Evolutionary conservation across 2,113 vertebrate genomes (phyloP).

Genomic region (Glaucidium brasilianum): DNA sequence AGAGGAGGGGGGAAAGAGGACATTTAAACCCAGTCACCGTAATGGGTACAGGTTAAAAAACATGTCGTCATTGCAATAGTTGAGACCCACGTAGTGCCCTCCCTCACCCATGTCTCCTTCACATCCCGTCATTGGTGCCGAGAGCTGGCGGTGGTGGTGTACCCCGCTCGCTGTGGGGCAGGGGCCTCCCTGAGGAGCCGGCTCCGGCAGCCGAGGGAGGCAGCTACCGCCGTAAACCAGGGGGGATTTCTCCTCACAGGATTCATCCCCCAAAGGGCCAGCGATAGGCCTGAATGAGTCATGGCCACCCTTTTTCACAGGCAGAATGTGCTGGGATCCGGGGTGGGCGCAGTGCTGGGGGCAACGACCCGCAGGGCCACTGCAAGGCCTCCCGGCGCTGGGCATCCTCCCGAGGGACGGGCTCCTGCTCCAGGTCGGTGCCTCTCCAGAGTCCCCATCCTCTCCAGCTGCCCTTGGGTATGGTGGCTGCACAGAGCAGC

Average conservation of each 20-base stretch:
- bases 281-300: background rate
- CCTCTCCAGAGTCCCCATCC: background rate
- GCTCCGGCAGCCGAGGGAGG: background rate
- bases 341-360: background rate
- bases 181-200: background rate
- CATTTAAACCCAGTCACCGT: background rate
- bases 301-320: background rate
- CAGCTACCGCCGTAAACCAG: background rate
- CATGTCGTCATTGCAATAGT: background rate
- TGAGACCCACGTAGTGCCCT: background rate
- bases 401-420: background rate
- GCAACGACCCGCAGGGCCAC: background rate
- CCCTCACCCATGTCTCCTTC: background rate
- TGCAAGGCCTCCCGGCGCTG: background rate
- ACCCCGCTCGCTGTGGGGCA: background rate
- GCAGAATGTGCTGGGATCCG: background rate
- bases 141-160: background rate
- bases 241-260: background rate
- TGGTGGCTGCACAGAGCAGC: background rate
- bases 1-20: background rate
- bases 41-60: conserved; percentile 47
- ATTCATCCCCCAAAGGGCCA: background rate
- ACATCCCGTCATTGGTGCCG: background rate
- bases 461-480: background rate
- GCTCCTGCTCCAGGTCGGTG: conserved; percentile 14